Percentiles rank a stretch among this genome's conserved stretches.
These are phyloP conservation scores for Entelurus aequoreus DNA, from an alignment of 2,113 vertebrate genomes.

Conservation along the genomic window DNA sequence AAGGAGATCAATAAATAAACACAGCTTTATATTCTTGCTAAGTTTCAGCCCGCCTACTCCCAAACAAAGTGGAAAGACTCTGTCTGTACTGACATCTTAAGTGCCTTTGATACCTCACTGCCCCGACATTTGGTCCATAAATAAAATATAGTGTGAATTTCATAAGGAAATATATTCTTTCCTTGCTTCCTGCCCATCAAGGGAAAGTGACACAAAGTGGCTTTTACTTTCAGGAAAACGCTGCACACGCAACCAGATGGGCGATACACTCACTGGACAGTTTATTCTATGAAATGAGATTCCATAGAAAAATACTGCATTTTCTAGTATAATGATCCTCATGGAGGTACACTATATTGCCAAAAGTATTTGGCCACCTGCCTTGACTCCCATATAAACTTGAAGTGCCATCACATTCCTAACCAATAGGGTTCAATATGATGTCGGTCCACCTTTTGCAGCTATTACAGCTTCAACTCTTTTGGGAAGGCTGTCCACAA, in stretches of 20 bases:
- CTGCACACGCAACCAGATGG: background rate
- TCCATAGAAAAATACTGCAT: no score
- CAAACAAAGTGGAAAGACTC: constrained; percentile 60
- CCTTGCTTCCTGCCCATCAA: constrained; percentile 25
- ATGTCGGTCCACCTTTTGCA: no score
- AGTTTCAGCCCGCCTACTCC: constrained; percentile 37
- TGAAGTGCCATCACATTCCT: no score
- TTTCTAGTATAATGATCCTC: no score
- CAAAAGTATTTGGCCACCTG: no score
- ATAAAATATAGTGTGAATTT: constrained; percentile 57
- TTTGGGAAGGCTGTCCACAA: no score
- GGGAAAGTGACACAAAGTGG: background rate
- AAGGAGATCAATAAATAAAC: constrained; percentile 68
- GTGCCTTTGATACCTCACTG: constrained; percentile 56
- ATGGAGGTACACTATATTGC: no score
- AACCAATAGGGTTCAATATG: no score
- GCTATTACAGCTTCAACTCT: no score
- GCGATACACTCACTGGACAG: background rate
- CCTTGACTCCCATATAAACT: no score
- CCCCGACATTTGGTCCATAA: constrained; percentile 60
- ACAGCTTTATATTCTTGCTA: constrained; percentile 46
- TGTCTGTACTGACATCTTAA: constrained; percentile 52
- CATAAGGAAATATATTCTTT: constrained; percentile 14
- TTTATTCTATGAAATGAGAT: no score
- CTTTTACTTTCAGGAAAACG: background rate